phyloP scores from a whole-genome alignment of 2,888 invertebrate species.

The Smittia sp. region DNA sequence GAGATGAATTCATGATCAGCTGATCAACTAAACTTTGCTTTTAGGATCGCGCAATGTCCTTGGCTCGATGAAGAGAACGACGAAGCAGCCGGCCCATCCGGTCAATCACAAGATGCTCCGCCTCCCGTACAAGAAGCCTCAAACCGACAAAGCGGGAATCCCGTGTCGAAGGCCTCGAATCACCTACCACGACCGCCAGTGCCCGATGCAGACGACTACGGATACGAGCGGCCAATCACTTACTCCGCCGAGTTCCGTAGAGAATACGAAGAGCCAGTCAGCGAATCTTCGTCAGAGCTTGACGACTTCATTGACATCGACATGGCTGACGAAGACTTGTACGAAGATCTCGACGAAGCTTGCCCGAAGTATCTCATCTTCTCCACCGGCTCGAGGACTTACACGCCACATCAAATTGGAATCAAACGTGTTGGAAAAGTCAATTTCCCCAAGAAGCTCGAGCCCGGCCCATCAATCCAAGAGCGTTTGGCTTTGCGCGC shows the following conservation, averaged over 20 bases:
- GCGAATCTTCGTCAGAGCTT: slow-evolving; percentile 41
- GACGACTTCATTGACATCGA: slow-evolving; percentile 44
- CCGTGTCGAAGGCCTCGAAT: slow-evolving; percentile 16
- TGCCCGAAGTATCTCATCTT: slow-evolving; percentile 65
- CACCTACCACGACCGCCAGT: background rate
- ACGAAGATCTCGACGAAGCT: slow-evolving; percentile 64
- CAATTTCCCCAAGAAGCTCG: slow-evolving; percentile 64
- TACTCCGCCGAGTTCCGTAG: slow-evolving; percentile 63
- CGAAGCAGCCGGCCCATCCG: slow-evolving; percentile 44
- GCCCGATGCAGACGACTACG: slow-evolving; percentile 48
- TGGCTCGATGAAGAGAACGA: slow-evolving; percentile 52
- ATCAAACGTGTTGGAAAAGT: slow-evolving; percentile 71
- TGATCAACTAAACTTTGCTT: background rate
- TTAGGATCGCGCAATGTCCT: slow-evolving; percentile 48
- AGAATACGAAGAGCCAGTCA: slow-evolving; percentile 45
- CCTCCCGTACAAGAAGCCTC: slow-evolving; percentile 6
- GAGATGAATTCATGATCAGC: background rate
- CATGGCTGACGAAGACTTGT: slow-evolving; percentile 53
- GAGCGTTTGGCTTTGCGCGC: slow-evolving; percentile 64
- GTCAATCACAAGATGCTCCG: slow-evolving; percentile 1
- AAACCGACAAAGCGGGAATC: slow-evolving; percentile 30
- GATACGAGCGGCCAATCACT: slow-evolving; percentile 59
- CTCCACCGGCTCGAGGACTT: slow-evolving; percentile 78
- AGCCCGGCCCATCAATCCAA: slow-evolving; percentile 65
- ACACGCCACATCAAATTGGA: slow-evolving; percentile 81